Conservation (phyloP, 2,888 invertebrate genomes). For the Colletes collaris region DNA sequence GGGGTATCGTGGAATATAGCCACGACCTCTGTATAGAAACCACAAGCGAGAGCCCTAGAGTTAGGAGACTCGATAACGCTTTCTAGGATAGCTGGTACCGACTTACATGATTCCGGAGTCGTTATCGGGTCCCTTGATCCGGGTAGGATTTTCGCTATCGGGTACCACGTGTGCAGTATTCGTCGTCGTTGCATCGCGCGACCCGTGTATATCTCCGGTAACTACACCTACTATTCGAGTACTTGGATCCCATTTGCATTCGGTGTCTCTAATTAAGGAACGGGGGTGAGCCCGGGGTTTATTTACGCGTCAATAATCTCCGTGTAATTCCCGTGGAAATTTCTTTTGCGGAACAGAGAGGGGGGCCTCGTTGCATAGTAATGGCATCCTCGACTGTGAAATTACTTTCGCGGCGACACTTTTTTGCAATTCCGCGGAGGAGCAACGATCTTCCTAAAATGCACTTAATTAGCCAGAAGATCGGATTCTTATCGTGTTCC, state of each 20-base stretch:
- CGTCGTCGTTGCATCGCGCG: background rate
- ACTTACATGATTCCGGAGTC: slow-evolving; percentile 9
- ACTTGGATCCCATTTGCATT: slow-evolving; percentile 36
- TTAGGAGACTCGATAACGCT: slow-evolving; percentile 18
- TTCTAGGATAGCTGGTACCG: background rate
- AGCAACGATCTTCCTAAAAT: slow-evolving; percentile 32
- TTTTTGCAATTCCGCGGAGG: slow-evolving; percentile 47
- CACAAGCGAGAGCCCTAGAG: background rate
- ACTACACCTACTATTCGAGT: background rate
- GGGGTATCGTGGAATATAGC: background rate
- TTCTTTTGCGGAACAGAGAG: slow-evolving; percentile 15
- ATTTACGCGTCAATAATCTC: slow-evolving; percentile 36
- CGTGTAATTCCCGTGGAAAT: slow-evolving; percentile 7
- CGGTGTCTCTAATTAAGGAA: slow-evolving; percentile 26
- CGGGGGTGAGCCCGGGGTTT: slow-evolving; percentile 15
- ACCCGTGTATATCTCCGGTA: background rate
- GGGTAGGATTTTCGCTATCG: slow-evolving; percentile 29
- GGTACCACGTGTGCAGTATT: background rate
- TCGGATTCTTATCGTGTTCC: slow-evolving; percentile 58
- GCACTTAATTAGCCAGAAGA: slow-evolving; percentile 60
- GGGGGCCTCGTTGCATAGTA: slow-evolving; percentile 16
- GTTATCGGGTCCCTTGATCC: slow-evolving; percentile 18
- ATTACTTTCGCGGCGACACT: slow-evolving; percentile 28
- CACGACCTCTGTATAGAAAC: background rate
- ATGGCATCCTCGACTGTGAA: slow-evolving; percentile 32